Evolutionary conservation across 2,113 vertebrate species (phyloP).

Genomic region (Motacilla tschutschensis): DNA sequence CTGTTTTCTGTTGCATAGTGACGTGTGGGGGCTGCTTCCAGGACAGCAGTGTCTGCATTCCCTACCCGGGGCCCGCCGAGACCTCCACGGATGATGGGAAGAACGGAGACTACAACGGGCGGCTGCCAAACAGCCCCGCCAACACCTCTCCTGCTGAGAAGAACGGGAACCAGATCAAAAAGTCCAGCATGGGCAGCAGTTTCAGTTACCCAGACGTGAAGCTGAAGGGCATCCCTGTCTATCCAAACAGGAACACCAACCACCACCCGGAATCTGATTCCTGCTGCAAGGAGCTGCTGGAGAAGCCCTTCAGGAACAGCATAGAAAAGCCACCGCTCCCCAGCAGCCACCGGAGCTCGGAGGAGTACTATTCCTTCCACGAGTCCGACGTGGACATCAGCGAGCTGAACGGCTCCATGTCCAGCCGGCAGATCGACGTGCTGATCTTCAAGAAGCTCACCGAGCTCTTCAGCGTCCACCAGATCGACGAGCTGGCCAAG

Average conservation of each 20-base stretch:
- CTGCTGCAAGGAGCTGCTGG: conserved; percentile 73
- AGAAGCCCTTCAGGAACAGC: conserved; percentile 65
- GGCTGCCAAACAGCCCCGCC: conserved; percentile 72
- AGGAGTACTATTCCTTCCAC: conserved; percentile 89
- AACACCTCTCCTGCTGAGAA: conserved; percentile 66
- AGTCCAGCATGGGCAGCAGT: conserved; percentile 76
- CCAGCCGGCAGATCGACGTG: conserved; percentile 89
- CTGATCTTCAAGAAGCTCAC: conserved; percentile 95
- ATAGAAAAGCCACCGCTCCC: conserved; percentile 26
- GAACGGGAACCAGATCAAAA: conserved; percentile 73
- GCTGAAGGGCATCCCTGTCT: conserved; percentile 87
- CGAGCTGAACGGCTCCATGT: conserved; percentile 85
- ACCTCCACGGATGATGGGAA: conserved; percentile 62
- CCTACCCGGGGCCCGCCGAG: conserved; percentile 59
- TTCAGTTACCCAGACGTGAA: conserved; percentile 92
- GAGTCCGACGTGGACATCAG: conserved; percentile 86
- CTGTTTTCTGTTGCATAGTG: conserved; percentile 78
- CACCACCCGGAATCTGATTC: conserved; percentile 62
- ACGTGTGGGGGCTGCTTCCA: conserved; percentile 73
- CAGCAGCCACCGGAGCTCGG: conserved; percentile 79
- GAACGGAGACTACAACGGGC: conserved; percentile 74
- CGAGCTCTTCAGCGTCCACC: conserved; percentile 94
- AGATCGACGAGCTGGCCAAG: conserved; percentile 96
- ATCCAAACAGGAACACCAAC: conserved; percentile 65
- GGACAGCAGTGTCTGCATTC: conserved; percentile 83